phyloP scores from a whole-genome alignment of 1,140 invertebrate genomes.

The Drosophila leontia region DNA sequence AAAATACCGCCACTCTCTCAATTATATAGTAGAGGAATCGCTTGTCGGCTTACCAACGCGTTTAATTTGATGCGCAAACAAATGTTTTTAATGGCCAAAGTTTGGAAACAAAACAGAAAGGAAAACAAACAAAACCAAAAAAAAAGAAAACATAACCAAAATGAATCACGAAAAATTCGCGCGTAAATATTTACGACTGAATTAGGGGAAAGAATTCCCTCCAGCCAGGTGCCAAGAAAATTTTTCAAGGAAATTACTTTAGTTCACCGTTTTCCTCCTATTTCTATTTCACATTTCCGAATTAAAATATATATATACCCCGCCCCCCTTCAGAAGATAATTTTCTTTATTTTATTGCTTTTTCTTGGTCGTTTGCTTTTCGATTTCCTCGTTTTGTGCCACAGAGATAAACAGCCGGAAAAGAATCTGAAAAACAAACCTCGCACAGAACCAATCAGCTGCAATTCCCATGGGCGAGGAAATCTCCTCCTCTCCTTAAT shows the following conservation, averaged over 20 bases:
- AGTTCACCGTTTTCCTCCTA: constrained; percentile 5
- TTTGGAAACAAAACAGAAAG: constrained; percentile 35
- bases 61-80: constrained; percentile 79
- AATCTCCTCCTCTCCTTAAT: constrained; percentile 44
- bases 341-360: constrained; percentile 32
- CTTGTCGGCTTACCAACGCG: constrained; percentile 59
- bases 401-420: constrained; percentile 33
- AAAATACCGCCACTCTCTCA: constrained; percentile 26
- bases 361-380: constrained; percentile 35
- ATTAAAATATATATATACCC: constrained; percentile 21
- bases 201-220: constrained; percentile 49
- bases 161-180: constrained; percentile 21
- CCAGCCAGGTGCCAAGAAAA: constrained; percentile 44
- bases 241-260: constrained; percentile 29
- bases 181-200: constrained; percentile 69
- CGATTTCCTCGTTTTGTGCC: constrained; percentile 34
- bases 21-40: constrained; percentile 31
- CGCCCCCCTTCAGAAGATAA: constrained; percentile 4
- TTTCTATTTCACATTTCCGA: constrained; percentile 26
- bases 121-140: constrained; percentile 5
- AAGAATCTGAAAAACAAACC: constrained; percentile 39
- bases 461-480: constrained; percentile 50
- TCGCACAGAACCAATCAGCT: constrained; percentile 69
- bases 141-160: constrained; percentile 1
- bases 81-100: constrained; percentile 76